phyloP scores from a whole-genome alignment of 2,888 invertebrate genomes.

The Mesodorylaimus sp. region DNA sequence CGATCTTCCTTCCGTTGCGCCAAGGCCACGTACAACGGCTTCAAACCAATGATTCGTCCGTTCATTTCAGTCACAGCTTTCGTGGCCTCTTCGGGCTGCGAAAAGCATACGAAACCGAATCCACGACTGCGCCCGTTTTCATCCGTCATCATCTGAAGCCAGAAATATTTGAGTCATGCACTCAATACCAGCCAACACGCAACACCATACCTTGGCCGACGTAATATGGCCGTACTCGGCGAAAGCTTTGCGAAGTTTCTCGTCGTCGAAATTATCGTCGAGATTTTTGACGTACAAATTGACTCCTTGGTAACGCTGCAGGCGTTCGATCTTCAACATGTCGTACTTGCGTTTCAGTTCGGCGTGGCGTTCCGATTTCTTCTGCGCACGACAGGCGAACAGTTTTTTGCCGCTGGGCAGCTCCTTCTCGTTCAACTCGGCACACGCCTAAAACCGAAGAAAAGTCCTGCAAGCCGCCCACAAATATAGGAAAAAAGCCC shows the following conservation, averaged over 20 bases:
- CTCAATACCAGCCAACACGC: too few species aligned
- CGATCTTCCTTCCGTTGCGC: slow-evolving; percentile 98
- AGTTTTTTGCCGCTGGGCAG: slow-evolving; percentile 34
- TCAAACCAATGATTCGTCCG: slow-evolving; percentile 83
- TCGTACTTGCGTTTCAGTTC: slow-evolving; percentile 91
- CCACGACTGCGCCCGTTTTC: slow-evolving; percentile 54
- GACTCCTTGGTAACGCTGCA: slow-evolving; percentile 66
- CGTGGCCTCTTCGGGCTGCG: slow-evolving; percentile 89
- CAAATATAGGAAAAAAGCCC: too few species aligned
- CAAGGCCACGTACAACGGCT: slow-evolving; percentile 91
- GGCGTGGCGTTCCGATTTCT: slow-evolving; percentile 90
- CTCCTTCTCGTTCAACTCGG: slow-evolving; percentile 64
- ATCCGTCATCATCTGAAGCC: slow-evolving; percentile 80
- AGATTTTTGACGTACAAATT: slow-evolving; percentile 98
- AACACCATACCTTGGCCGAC: slow-evolving; percentile 65
- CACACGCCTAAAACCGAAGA: too few species aligned
- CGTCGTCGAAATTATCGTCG: slow-evolving; percentile 93
- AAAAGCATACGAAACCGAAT: slow-evolving; percentile 98
- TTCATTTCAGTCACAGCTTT: slow-evolving; percentile 99
- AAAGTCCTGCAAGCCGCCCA: too few species aligned
- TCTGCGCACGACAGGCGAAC: slow-evolving; percentile 93
- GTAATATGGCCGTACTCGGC: slow-evolving; percentile 89
- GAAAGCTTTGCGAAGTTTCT: slow-evolving; percentile 82
- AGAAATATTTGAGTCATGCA: too few species aligned
- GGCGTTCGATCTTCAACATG: slow-evolving; percentile 72